phyloP scores from a whole-genome alignment of 2,888 invertebrate species.

The Cerceris ruficornis region DNA sequence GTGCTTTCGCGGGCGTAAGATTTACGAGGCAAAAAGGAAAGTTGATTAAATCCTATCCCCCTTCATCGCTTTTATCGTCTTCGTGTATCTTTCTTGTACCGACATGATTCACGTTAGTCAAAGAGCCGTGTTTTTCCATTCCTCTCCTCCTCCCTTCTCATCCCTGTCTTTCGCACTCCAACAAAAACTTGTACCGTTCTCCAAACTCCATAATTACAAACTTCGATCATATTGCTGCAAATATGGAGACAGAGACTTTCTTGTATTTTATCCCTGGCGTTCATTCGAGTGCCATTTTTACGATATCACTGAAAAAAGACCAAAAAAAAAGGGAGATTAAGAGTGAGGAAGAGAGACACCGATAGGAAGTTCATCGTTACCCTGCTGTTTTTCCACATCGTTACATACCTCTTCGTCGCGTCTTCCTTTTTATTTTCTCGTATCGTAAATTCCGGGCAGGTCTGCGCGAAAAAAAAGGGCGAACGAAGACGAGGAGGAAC shows the following conservation, averaged over 20 bases:
- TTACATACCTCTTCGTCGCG: not conserved
- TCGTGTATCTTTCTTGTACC: constrained; percentile 43
- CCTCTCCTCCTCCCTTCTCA: no score
- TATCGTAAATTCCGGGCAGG: not conserved
- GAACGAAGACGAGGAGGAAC: not conserved
- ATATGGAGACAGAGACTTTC: not conserved
- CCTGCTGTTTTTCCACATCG: not conserved
- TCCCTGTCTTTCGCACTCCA: constrained; percentile 6
- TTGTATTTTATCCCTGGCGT: constrained; percentile 6
- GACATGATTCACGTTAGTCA: constrained; percentile 17
- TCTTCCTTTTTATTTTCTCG: not conserved
- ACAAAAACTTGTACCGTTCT: constrained; percentile 14
- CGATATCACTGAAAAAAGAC: no score
- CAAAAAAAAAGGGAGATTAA: no score
- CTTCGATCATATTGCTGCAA: constrained; percentile 22
- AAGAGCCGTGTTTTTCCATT: constrained; percentile 19
- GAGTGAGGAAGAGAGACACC: no score
- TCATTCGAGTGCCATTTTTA: not conserved
- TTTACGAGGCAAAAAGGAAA: constrained; percentile 68
- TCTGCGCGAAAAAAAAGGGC: not conserved
- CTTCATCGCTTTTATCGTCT: constrained; percentile 23
- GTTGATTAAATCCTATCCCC: constrained; percentile 67
- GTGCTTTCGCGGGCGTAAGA: constrained; percentile 54
- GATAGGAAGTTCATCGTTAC: not conserved
- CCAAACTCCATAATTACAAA: constrained; percentile 30